These are phyloP conservation scores for Malaclemys terrapin DNA, from an alignment of 2,113 vertebrate genomes.

Conservation along the genomic window DNA sequence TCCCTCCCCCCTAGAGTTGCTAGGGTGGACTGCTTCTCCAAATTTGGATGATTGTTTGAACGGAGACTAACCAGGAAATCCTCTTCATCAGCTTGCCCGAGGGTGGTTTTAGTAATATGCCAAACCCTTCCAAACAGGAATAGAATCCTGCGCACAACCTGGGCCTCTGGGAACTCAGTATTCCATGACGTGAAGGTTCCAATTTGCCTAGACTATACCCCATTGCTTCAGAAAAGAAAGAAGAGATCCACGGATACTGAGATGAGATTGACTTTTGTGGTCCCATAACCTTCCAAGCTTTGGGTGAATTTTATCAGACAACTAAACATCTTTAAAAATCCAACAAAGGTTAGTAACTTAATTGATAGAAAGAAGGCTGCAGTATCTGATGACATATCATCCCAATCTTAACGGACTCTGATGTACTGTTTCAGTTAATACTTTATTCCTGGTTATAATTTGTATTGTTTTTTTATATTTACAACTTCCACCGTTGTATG, in stretches of 20 bases:
- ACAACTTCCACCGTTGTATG: not conserved
- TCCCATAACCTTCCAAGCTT: not conserved
- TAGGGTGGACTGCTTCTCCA: not conserved
- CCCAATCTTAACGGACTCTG: not conserved
- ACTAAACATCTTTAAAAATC: not conserved
- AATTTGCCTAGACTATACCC: not conserved
- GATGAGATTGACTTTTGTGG: not conserved
- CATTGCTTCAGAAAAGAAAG: not conserved
- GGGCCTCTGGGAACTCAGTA: not conserved
- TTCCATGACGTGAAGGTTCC: not conserved
- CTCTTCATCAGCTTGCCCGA: not conserved
- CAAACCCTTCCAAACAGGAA: not conserved
- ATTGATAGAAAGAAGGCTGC: not conserved
- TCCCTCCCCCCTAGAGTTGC: not conserved
- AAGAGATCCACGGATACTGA: not conserved
- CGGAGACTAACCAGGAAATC: not conserved
- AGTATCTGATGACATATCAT: not conserved
- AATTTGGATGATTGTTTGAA: not conserved
- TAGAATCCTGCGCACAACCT: not conserved
- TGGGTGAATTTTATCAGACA: not conserved
- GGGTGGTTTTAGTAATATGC: not conserved
- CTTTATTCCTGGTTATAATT: not conserved
- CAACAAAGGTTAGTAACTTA: not conserved
- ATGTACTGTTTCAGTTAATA: not conserved
- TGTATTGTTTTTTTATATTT: not conserved